Conservation (phyloP, 2,113 vertebrate species). For the Chloebia gouldiae region DNA sequence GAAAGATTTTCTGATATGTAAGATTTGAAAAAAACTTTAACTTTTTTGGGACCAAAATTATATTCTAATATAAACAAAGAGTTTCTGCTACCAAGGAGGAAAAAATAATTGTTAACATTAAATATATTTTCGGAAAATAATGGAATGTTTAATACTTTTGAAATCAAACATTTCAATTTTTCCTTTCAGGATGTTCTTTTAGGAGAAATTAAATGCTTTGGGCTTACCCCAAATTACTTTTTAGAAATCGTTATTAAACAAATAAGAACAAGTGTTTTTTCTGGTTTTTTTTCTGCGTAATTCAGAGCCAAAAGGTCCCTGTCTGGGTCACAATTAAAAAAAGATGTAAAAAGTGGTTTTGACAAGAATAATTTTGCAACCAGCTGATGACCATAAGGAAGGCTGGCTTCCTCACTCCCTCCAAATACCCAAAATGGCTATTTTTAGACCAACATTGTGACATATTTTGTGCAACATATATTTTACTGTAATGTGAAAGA, state of each 20-base stretch:
- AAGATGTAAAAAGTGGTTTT: not conserved
- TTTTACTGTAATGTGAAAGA: not conserved
- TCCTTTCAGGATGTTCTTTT: not conserved
- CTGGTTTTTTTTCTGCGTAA: not conserved
- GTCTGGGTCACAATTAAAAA: not conserved
- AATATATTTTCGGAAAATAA: not conserved
- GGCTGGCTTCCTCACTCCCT: not conserved
- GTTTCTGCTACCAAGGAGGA: not conserved
- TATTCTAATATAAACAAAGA: not conserved
- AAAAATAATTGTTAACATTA: not conserved
- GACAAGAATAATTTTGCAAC: not conserved
- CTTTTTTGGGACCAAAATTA: not conserved
- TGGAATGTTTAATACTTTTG: not conserved
- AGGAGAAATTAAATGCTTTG: not conserved
- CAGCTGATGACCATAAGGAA: not conserved
- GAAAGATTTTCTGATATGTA: not conserved
- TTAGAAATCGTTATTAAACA: not conserved
- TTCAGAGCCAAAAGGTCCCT: not conserved
- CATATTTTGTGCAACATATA: not conserved
- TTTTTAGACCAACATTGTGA: not conserved
- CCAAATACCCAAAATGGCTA: not conserved
- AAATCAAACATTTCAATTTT: not conserved
- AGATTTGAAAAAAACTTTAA: not conserved
- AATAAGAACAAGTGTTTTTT: not conserved
- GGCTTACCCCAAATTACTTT: not conserved